Percentiles rank a stretch among this genome's conserved stretches.
Conservation (phyloP, 92 coral and sea anemone species). For the Blastomussa wellsi region DNA sequence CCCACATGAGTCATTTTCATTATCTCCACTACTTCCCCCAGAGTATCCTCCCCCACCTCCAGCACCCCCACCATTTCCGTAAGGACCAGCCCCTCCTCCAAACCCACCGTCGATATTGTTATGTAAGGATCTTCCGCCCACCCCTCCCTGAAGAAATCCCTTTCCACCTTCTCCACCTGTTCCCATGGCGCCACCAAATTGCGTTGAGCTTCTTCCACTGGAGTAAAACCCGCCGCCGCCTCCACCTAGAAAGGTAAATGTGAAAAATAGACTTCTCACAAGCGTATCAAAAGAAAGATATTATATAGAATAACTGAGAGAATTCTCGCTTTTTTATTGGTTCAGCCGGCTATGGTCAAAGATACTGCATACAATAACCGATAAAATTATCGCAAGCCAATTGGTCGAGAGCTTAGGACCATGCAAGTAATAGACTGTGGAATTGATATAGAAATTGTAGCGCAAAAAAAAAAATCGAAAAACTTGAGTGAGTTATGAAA, state of each 20-base stretch:
- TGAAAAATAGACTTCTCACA: too few relatives aligned
- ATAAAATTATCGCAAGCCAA: too few relatives aligned
- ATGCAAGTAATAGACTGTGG: too few relatives aligned
- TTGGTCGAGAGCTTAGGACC: too few relatives aligned
- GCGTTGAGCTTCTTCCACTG: not conserved
- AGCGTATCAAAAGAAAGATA: too few relatives aligned
- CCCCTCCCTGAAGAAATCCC: conserved; percentile 6
- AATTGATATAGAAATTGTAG: too few relatives aligned
- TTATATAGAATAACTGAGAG: too few relatives aligned
- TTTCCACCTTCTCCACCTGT: not conserved
- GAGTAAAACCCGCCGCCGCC: not conserved
- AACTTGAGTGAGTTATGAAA: too few relatives aligned
- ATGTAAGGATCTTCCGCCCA: not conserved
- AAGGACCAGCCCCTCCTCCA: not conserved
- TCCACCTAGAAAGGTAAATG: not conserved
- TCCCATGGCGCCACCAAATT: not conserved
- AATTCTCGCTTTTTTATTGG: too few relatives aligned
- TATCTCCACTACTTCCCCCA: conserved; percentile 8
- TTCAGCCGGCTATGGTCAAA: too few relatives aligned
- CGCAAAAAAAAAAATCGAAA: too few relatives aligned
- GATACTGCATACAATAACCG: too few relatives aligned
- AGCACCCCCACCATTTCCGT: not conserved
- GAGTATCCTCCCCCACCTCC: conserved; percentile 4
- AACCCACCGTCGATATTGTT: not conserved
- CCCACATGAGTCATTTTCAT: not conserved